These are phyloP conservation scores for Ophioderma brevispina DNA, from an alignment of 35 echinoderm and acorn worm genomes.

Conservation along the genomic window DNA sequence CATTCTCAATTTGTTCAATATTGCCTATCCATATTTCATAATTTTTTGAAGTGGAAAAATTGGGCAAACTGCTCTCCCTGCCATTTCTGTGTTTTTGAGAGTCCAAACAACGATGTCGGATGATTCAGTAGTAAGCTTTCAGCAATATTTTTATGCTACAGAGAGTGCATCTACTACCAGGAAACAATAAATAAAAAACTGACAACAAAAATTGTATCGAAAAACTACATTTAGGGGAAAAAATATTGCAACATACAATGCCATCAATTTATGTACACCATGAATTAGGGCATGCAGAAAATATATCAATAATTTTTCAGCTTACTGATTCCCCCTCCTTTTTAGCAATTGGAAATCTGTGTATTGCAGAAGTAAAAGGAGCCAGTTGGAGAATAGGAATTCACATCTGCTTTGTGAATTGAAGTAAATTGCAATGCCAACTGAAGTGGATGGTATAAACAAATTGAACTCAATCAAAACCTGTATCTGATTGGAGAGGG, in stretches of 20 bases:
- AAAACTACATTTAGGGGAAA: background rate
- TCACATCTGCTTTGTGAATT: background rate
- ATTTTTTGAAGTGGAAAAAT: too few species aligned
- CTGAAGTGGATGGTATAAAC: background rate
- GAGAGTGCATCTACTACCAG: too few species aligned
- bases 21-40: too few species aligned
- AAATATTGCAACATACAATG: background rate
- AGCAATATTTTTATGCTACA: too few species aligned
- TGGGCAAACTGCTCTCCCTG: too few species aligned
- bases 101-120: too few species aligned
- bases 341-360: background rate
- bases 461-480: background rate
- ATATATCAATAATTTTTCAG: slow-evolving; percentile 1
- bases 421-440: background rate
- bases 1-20: too few species aligned
- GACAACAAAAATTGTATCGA: too few species aligned
- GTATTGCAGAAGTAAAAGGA: background rate
- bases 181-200: too few species aligned
- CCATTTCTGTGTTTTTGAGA: too few species aligned
- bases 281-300: background rate
- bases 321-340: background rate
- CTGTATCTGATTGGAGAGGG: background rate
- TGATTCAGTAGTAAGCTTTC: too few species aligned
- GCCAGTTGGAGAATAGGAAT: background rate
- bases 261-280: slow-evolving; percentile 1